Base-by-base conservation (phyloP, 2,113 vertebrate genomes). In the Lamprologus speciosus region DNA sequence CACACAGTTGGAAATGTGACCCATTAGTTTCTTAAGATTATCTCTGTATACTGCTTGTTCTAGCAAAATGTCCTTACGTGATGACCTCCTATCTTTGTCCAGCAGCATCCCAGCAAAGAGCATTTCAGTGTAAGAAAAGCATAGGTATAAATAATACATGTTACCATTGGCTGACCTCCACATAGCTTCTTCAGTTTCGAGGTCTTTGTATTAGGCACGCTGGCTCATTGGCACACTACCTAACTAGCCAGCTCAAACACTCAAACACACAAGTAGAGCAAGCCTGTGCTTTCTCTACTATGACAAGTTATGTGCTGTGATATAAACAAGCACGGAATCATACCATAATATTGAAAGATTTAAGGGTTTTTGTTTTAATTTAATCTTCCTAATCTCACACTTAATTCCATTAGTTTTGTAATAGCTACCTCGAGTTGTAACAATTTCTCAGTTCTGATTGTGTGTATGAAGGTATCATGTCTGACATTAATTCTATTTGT, bases 351-450 rank as follows among this genome's bases (percentile, higher is more conserved):
- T 23, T 85, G 3, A 31, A 68, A 45, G 26, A 17, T 42, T 7
- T 2, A 60, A 35, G 13, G 50, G 31, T 85, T 11, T 80, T 53
- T 3, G 37, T 75, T 85, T 37, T 65, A 60, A 47, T 55, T 33
- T n/a, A 45, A 51, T 5, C 51, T 60, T 40, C 40, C 8, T 73
- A 51, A 65, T 78, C 1, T 78, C 26, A 78, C 42, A 33, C 6
- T n/a, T 78, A 51, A 78, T 78, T 78, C 3, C 3, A 31, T 78
- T 78, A n/a, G 5, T 83, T 86, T 57, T 86, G 37, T 81, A 55
- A 83, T 47, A 45, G 23, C 87, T 88, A 89, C 89, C 89, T 93
- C 84, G 89, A 6, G 23, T 54, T 88, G 51, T 91, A 68, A 63
- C 28, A n/a, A n/a, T 84, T 42, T 33, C 33, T 81, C 80, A 37